Conservation (phyloP, 2,888 invertebrate genomes). For the Myathropa florea region DNA sequence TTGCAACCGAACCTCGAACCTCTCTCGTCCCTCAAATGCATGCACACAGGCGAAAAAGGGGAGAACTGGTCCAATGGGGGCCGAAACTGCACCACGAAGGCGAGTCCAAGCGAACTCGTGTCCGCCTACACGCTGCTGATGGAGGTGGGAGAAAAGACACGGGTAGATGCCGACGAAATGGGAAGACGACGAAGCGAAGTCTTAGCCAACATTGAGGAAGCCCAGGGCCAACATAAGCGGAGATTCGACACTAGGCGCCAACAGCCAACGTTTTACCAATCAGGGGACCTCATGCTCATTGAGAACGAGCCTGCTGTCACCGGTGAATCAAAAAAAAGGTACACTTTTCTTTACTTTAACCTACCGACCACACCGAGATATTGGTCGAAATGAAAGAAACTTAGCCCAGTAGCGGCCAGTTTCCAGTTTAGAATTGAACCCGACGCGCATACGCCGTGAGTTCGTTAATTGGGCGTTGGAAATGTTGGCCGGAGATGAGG, state of each 20-base stretch:
- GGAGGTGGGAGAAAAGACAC: not conserved
- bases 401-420: too few relatives aligned
- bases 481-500: too few relatives aligned
- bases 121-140: not conserved
- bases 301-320: too few relatives aligned
- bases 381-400: too few relatives aligned
- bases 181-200: not conserved
- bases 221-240: not conserved
- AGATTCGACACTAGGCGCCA: not conserved
- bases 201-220: not conserved
- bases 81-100: not conserved
- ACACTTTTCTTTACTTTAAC: too few relatives aligned
- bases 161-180: not conserved
- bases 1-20: not conserved
- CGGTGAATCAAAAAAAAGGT: too few relatives aligned
- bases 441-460: too few relatives aligned
- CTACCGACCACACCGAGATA: too few relatives aligned
- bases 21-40: not conserved
- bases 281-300: too few relatives aligned
- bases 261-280: too few relatives aligned
- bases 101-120: not conserved
- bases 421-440: too few relatives aligned
- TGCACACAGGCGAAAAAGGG: not conserved
- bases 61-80: not conserved
- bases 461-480: too few relatives aligned